Evolutionary conservation across 2,113 vertebrate species (phyloP).

Genomic region (Butorides virescens): DNA sequence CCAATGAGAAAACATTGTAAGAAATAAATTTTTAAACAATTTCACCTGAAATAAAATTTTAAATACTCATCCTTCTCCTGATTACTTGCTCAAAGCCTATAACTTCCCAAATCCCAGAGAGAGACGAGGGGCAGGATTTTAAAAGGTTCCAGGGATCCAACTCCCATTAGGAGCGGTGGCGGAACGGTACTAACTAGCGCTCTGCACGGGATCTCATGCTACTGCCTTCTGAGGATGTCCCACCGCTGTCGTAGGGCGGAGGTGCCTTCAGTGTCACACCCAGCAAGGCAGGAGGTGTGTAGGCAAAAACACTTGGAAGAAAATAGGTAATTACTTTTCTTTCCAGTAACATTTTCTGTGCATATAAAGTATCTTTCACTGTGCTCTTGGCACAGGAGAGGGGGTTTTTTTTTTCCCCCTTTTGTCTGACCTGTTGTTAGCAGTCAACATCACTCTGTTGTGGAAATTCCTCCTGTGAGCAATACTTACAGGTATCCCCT

Average conservation of each 20-base stretch:
- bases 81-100: not conserved
- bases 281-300: not conserved
- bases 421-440: not conserved
- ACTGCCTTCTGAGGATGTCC: not conserved
- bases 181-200: not conserved
- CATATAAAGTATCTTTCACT: not conserved
- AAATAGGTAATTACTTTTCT: not conserved
- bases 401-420: not conserved
- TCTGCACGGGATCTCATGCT: not conserved
- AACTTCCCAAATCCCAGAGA: not conserved
- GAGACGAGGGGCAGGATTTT: not conserved
- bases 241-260: rapidly evolving
- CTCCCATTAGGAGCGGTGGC: rapidly evolving
- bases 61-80: not conserved
- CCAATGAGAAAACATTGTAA: not conserved
- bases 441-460: not conserved
- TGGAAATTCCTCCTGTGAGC: not conserved
- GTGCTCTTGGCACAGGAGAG: not conserved
- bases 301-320: not conserved
- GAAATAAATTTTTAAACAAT: not conserved
- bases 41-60: not conserved
- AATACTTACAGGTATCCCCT: constrained; percentile 92
- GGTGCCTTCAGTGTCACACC: rapidly evolving
- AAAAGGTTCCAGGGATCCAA: not conserved
- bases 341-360: not conserved